Percentiles rank a stretch among this genome's conserved stretches.
Conservation (phyloP, 2,797 vertebrate genomes). For the Lateolabrax maculatus region DNA sequence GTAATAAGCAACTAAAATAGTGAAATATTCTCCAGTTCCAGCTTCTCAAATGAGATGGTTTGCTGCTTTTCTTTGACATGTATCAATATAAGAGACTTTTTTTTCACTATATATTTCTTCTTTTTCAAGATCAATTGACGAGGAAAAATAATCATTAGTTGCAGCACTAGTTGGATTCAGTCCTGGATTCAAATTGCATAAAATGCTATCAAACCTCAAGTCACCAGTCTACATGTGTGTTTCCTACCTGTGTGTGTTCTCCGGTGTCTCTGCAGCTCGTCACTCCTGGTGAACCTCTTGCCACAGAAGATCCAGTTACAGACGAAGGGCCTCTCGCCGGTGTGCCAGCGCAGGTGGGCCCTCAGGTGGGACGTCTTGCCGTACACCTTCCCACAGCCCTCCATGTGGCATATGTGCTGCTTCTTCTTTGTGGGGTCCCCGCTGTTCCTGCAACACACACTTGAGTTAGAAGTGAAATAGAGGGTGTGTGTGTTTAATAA, state of each 20-base stretch:
- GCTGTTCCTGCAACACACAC: constrained; percentile 87
- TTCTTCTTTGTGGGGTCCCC: constrained; percentile 98
- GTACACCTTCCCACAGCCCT: constrained; percentile 98
- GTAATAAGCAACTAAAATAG: not conserved
- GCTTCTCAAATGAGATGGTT: not conserved
- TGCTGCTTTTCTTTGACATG: not conserved
- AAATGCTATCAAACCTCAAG: not conserved
- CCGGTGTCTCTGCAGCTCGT: constrained; percentile 97
- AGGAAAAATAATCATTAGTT: not conserved
- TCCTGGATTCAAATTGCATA: not conserved
- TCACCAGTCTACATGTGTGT: not conserved
- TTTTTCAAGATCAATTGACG: not conserved
- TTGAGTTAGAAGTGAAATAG: not conserved
- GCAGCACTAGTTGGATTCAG: not conserved
- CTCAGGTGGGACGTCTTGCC: constrained; percentile 98
- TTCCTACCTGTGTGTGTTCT: constrained; percentile 95
- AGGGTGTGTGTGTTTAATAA: not conserved
- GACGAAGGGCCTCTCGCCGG: constrained; percentile 98
- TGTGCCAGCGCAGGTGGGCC: constrained; percentile 99
- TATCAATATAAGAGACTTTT: not conserved
- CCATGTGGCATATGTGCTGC: constrained; percentile 99
- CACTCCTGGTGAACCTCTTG: constrained; percentile 97
- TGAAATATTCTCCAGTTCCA: not conserved
- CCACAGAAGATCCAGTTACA: constrained; percentile 99
- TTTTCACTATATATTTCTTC: not conserved